A percentile compares a stretch with the other conserved stretches of the same genome.
phyloP scores from a whole-genome alignment of 2,113 vertebrate genomes.

The Ochotona curzoniae region DNA sequence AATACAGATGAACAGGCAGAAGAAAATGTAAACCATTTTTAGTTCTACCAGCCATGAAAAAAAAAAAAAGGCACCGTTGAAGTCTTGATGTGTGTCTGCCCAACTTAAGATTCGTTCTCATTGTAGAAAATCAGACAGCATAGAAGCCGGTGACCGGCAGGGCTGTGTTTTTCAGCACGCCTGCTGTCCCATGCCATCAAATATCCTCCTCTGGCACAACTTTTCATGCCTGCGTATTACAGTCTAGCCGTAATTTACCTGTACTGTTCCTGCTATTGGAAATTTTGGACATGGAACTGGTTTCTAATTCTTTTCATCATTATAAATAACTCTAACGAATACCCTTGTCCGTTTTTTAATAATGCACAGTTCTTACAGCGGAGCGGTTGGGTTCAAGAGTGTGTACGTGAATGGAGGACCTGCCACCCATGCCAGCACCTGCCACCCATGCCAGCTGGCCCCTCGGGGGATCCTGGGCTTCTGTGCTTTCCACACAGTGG shows the following conservation, averaged over 20 bases:
- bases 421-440: too few species aligned
- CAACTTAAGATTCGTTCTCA: neutral
- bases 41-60: neutral
- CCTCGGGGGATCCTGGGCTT: neutral
- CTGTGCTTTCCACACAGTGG: neutral
- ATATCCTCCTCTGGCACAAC: neutral
- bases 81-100: neutral
- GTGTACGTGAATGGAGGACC: too few species aligned
- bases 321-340: constrained; percentile 60
- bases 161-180: neutral
- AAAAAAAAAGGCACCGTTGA: neutral
- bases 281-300: constrained; percentile 28
- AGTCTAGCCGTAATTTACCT: constrained; percentile 36
- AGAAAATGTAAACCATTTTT: neutral
- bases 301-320: constrained; percentile 54
- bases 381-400: constrained; percentile 4
- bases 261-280: constrained; percentile 18
- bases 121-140: neutral
- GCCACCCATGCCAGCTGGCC: neutral
- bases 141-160: neutral
- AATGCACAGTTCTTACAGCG: neutral
- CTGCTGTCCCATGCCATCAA: neutral
- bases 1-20: constrained; percentile 15
- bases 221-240: neutral
- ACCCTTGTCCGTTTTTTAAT: constrained; percentile 55